These are phyloP conservation scores for Temnothorax curvispinosus DNA, from an alignment of 1,140 invertebrate genomes.

Conservation along the genomic window DNA sequence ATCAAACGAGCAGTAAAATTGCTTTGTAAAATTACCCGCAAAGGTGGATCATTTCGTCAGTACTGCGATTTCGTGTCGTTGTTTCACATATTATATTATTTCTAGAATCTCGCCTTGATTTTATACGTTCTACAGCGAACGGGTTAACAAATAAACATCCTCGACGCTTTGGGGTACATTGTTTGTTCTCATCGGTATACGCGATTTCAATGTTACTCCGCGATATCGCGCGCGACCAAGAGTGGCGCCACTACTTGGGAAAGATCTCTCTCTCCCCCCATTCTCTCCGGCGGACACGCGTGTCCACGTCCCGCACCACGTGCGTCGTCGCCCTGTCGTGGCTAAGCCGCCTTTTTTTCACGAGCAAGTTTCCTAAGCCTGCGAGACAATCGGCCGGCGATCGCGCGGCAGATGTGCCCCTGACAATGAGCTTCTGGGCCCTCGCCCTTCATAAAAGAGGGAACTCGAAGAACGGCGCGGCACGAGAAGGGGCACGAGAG, in stretches of 20 bases:
- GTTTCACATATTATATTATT: neutral
- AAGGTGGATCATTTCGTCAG: neutral
- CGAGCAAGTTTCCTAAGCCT: constrained; percentile 82
- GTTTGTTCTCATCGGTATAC: neutral
- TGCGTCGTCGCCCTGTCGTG: constrained; percentile 56
- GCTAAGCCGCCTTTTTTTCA: constrained; percentile 81
- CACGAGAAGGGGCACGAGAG: constrained; percentile 55
- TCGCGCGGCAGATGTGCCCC: constrained; percentile 84
- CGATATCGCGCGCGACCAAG: constrained; percentile 5
- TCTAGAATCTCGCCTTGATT: neutral
- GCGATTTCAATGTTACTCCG: neutral
- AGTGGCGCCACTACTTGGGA: constrained; percentile 49
- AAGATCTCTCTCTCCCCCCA: constrained; percentile 34
- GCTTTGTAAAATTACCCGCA: neutral
- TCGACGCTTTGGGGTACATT: neutral
- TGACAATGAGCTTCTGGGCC: constrained; percentile 83
- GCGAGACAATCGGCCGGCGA: constrained; percentile 84
- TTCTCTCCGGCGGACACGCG: constrained; percentile 43
- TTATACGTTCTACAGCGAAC: neutral
- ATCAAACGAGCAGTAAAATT: neutral
- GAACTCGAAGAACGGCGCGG: constrained; percentile 78
- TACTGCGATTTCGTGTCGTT: neutral
- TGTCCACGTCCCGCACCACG: constrained; percentile 59
- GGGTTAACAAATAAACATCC: neutral
- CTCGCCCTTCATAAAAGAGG: constrained; percentile 81